Evolutionary conservation across 1,140 invertebrate species (phyloP).

Genomic region (Melanaphis sacchari): DNA sequence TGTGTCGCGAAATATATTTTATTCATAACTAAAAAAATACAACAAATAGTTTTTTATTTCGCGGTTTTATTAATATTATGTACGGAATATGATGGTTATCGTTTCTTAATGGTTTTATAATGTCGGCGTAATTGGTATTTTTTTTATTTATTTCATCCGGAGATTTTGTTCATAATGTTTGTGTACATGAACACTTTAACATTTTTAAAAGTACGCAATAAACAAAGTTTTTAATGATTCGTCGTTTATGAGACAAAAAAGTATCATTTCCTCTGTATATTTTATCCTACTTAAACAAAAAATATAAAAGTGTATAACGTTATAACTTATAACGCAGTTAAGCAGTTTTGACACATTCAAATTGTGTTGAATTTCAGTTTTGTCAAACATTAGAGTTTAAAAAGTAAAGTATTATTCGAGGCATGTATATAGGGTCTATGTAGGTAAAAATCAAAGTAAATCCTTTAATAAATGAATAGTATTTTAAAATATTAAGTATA

Average conservation of each 20-base stretch:
- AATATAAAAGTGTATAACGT: neutral
- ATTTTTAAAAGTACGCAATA: neutral
- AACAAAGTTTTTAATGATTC: neutral
- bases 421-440: neutral
- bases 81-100: neutral
- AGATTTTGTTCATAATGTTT: neutral
- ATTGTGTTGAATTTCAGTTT: neutral
- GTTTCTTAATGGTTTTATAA: constrained; percentile 13
- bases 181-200: neutral
- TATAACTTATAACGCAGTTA: no score
- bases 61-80: neutral
- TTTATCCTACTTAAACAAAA: neutral
- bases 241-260: neutral
- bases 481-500: neutral
- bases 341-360: neutral
- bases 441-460: neutral
- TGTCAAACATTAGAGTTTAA: neutral
- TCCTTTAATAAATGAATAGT: neutral
- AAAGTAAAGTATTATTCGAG: neutral
- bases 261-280: neutral
- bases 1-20: neutral
- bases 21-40: neutral
- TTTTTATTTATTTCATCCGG: neutral
- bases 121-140: neutral
- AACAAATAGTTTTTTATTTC: neutral